Evolutionary conservation across 2,888 invertebrate genomes (phyloP).

Genomic region (Drosophila prolongata): DNA sequence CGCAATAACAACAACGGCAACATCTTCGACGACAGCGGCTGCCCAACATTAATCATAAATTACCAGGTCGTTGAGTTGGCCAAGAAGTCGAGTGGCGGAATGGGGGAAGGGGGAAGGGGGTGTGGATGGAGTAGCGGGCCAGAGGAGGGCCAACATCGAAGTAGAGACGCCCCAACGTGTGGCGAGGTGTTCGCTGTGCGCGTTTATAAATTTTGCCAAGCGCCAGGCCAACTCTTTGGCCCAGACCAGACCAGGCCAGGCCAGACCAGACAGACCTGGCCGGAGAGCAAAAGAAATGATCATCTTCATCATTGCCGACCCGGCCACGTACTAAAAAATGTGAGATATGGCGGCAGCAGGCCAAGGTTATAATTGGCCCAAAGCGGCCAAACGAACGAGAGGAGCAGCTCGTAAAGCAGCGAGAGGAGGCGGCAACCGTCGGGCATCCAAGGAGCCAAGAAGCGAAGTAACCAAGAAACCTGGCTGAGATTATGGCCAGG

Average conservation of each 20-base stretch:
- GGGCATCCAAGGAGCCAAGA: neutral
- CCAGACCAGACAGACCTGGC: conserved; percentile 24
- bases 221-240: conserved; percentile 76
- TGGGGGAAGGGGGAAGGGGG: conserved; percentile 9
- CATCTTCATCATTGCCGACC: conserved; percentile 78
- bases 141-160: conserved; percentile 11
- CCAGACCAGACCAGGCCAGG: conserved; percentile 69
- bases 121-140: neutral
- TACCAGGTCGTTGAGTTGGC: conserved; percentile 81
- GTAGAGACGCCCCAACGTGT: conserved; percentile 76
- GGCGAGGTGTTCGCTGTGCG: conserved; percentile 78
- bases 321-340: conserved; percentile 73
- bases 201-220: conserved; percentile 82
- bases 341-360: conserved; percentile 76
- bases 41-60: conserved; percentile 82
- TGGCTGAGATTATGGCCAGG: conserved; percentile 9
- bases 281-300: conserved; percentile 58
- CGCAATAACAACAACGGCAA: conserved; percentile 50
- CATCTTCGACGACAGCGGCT: conserved; percentile 46
- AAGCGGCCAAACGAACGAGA: conserved; percentile 69
- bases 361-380: conserved; percentile 82
- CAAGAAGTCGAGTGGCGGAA: conserved; percentile 7
- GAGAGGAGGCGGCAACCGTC: conserved; percentile 22
- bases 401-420: conserved; percentile 45
- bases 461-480: neutral